Evolutionary conservation across 30 jellyfish, hydroid and myxozoan species (phyloP), one percentile per base, ranked within the genome.

Genomic region (Cassiopea xamachana): DNA sequence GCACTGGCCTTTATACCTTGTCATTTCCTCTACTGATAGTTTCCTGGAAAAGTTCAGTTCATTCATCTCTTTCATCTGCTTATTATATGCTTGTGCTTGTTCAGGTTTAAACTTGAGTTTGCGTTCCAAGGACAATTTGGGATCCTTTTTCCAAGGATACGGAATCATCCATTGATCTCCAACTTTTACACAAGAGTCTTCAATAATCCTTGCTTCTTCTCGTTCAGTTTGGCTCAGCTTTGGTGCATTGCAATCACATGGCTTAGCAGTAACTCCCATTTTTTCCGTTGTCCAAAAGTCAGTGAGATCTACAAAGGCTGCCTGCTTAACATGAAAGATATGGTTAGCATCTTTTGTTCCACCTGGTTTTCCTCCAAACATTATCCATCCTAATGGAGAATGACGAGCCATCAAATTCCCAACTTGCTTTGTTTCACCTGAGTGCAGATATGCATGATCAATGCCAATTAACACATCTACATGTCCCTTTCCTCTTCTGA

Each of bases 141-240:
- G 98, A 77, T 87, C 93, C 75, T 81, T 73, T 60, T 79, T 92
- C 98, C 98, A 92, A 48, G 97, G 95, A 47, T 80, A 85, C 3
- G 88, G 95, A 77, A 86, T 87, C 73, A 44, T 51, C 84, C 83
- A 84, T 84, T 70, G 94, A 19, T 75, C 61, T 88, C 77, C 95
- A 60, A 70, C 73, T 46, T 78, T 62, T 72, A 72, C 55, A 88
- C 91, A 69, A 49, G 91, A 78, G 15, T 88, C 91, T 12, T 73
- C 89, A 69, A 88, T 78, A 59, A 79, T 61, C 70, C 51, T 67
- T 39, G 87, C 91, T 73, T 88, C 95, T 69, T 78, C 87, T 75
- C 70, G 78, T 77, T 79, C 91, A 61, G 80, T 14, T 76, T 75
- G 82, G 27, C 91, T 82, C 62, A 67, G 61, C 80, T 68, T 61